Conservation (phyloP, 2,113 vertebrate genomes). For the Eptesicus fuscus region DNA sequence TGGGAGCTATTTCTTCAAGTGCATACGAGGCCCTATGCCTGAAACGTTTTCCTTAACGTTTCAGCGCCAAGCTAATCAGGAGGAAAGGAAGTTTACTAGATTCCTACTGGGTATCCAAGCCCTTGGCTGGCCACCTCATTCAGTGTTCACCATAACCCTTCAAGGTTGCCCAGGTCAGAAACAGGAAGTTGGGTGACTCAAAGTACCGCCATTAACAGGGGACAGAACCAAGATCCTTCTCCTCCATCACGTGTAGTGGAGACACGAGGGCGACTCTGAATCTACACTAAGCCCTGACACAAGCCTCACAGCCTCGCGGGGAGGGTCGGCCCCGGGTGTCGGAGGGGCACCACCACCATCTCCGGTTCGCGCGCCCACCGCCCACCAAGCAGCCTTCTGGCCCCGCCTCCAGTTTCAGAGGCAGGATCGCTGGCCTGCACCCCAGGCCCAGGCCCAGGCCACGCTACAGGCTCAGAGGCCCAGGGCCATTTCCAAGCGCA, state of each 20-base stretch:
- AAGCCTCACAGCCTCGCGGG: rapidly evolving
- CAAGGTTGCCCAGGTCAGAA: not conserved
- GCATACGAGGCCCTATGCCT: no score
- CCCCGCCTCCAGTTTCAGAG: not conserved
- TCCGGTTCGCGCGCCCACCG: not conserved
- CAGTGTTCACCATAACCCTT: no score
- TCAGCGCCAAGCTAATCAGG: not conserved
- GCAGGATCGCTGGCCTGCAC: rapidly evolving
- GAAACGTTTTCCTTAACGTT: not conserved
- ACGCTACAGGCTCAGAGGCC: not conserved
- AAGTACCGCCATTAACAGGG: rapidly evolving
- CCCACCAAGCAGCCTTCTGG: not conserved
- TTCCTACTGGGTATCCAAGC: not conserved
- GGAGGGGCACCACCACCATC: not conserved
- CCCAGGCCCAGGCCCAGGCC: not conserved
- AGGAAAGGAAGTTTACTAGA: not conserved
- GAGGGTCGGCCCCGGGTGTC: not conserved
- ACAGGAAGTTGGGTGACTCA: rapidly evolving
- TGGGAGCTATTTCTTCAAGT: rapidly evolving
- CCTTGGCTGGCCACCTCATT: not conserved
- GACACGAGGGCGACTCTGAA: rapidly evolving
- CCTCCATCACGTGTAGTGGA: rapidly evolving
- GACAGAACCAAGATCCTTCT: rapidly evolving
- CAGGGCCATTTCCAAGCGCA: rapidly evolving
- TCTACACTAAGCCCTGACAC: not conserved